Percentiles rank a stretch among this genome's conserved stretches.
Conservation (phyloP, 2,113 vertebrate genomes). For the Smithornis capensis region DNA sequence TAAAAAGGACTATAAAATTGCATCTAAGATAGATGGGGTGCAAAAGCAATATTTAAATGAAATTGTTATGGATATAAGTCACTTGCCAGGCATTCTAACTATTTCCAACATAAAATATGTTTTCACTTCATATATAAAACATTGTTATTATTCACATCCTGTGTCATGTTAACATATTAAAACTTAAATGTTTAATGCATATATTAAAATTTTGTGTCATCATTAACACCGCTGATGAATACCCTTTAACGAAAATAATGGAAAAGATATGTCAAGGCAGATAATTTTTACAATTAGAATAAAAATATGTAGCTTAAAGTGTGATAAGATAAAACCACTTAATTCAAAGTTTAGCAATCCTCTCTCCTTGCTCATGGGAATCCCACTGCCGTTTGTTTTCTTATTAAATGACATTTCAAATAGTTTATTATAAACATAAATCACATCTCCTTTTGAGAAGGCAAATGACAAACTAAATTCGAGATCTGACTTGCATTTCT, state of each 20-base stretch:
- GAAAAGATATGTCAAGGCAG: conserved; percentile 73
- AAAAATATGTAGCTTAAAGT: conserved; percentile 74
- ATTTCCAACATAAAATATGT: conserved; percentile 85
- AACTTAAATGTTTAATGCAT: conserved; percentile 87
- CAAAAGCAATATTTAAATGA: conserved; percentile 93
- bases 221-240: conserved; percentile 80
- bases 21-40: conserved; percentile 88
- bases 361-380: conserved; percentile 45
- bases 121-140: conserved; percentile 85
- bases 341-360: conserved; percentile 65
- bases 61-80: conserved; percentile 88
- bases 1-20: conserved; percentile 91
- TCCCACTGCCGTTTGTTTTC: conserved; percentile 75
- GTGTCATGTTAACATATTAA: conserved; percentile 82
- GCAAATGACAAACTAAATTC: conserved; percentile 76
- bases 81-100: conserved; percentile 80
- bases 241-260: conserved; percentile 75
- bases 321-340: conserved; percentile 69
- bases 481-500: conserved; percentile 68
- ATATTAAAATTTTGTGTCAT: conserved; percentile 83
- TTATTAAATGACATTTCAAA: conserved; percentile 80
- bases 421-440: conserved; percentile 81
- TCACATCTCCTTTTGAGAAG: conserved; percentile 75
- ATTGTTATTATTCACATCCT: conserved; percentile 84
- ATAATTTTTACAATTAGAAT: conserved; percentile 82